Conservation (phyloP, 2,888 invertebrate genomes). For the Phyto melanocephala region DNA sequence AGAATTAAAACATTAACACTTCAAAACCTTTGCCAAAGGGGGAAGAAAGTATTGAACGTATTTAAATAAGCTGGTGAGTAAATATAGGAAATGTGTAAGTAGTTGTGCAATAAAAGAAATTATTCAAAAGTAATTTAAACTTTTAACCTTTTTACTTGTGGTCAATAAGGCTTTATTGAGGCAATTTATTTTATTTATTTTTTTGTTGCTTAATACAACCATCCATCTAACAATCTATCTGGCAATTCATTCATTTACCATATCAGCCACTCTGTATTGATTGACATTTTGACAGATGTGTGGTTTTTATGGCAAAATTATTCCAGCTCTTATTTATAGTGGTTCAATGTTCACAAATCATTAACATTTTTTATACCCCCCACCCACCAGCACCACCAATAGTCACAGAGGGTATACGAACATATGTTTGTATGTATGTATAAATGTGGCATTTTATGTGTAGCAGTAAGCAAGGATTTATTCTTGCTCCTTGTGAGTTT, state of each 20-base stretch:
- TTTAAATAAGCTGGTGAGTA: background rate
- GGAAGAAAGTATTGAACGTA: background rate
- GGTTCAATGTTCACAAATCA: conserved; percentile 27
- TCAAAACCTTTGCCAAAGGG: too few species aligned
- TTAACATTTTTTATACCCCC: conserved; percentile 29
- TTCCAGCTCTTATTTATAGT: conserved; percentile 29
- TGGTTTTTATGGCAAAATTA: conserved; percentile 43
- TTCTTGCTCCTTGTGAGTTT: too few species aligned
- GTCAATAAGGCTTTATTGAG: background rate
- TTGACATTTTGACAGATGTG: conserved; percentile 61
- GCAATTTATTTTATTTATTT: conserved; percentile 14
- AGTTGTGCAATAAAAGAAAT: conserved; percentile 12
- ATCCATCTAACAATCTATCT: background rate
- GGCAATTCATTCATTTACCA: background rate
- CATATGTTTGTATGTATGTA: too few species aligned
- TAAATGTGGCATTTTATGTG: too few species aligned
- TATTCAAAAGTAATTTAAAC: conserved; percentile 22
- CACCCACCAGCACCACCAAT: too few species aligned
- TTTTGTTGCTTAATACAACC: background rate
- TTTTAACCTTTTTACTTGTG: conserved; percentile 43
- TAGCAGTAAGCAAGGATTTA: too few species aligned
- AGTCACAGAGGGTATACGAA: too few species aligned
- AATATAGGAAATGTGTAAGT: background rate
- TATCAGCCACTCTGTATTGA: conserved; percentile 15
- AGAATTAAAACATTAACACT: too few species aligned